Conservation (phyloP, 2,113 vertebrate genomes). For the Urocitellus parryii region DNA sequence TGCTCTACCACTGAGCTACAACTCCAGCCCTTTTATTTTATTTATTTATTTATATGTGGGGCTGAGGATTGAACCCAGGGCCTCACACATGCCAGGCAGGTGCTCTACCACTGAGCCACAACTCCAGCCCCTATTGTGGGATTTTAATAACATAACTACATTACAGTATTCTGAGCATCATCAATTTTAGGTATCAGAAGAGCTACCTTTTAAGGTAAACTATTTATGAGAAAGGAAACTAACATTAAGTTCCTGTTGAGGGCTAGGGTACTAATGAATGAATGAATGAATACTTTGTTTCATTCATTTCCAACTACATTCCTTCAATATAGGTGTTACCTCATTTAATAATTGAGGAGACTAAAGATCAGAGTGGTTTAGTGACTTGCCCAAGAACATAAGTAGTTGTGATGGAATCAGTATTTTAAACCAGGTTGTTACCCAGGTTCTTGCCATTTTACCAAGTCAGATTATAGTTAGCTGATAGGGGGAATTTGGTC, state of each 20-base stretch:
- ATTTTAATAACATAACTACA: not conserved
- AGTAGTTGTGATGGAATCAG: not conserved
- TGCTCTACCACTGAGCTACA: no score
- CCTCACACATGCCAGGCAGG: no score
- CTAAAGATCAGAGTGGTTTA: not conserved
- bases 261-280: not conserved
- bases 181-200: not conserved
- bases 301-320: not conserved
- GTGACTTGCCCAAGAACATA: not conserved
- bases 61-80: no score
- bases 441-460: not conserved
- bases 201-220: not conserved
- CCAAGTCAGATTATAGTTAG: not conserved
- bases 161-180: conserved; percentile 1
- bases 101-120: no score
- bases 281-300: not conserved
- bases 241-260: not conserved
- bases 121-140: not conserved
- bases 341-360: not conserved
- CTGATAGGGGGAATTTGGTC: not conserved
- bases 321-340: not conserved
- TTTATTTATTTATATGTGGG: no score
- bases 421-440: not conserved
- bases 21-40: no score
- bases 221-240: not conserved